A percentile compares a stretch with the other conserved stretches of the same genome.
phyloP scores from a whole-genome alignment of 1,140 invertebrate genomes.

The Pachyrhynchus sulphureomaculatus region DNA sequence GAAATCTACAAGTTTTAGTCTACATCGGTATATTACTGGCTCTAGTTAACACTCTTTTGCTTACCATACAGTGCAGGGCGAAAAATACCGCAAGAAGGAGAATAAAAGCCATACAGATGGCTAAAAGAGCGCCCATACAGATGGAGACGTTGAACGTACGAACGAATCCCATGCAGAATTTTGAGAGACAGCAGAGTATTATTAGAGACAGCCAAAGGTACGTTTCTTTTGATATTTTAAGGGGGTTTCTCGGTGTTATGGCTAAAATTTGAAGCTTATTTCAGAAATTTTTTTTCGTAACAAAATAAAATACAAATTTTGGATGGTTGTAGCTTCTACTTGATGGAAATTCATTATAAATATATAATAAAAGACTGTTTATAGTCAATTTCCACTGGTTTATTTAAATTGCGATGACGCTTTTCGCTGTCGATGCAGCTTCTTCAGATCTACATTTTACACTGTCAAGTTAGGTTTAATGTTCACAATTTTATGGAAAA shows the following conservation, averaged over 20 bases:
- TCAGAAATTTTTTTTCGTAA: no score
- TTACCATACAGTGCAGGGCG: slow-evolving; percentile 63
- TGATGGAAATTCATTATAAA: no score
- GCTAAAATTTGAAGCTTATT: no score
- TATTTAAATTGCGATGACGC: no score
- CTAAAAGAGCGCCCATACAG: slow-evolving; percentile 44
- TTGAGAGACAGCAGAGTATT: slow-evolving; percentile 33
- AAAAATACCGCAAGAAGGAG: slow-evolving; percentile 56
- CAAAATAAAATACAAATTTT: no score
- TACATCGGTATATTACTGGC: slow-evolving; percentile 62
- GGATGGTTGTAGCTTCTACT: no score
- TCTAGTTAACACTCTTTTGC: slow-evolving; percentile 59
- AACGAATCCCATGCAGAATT: slow-evolving; percentile 22
- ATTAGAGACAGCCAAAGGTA: slow-evolving; percentile 33
- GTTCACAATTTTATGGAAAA: no score
- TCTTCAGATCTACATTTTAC: no score
- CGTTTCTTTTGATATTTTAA: not conserved
- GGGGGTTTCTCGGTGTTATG: not conserved
- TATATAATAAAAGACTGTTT: no score
- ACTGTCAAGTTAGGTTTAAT: not conserved
- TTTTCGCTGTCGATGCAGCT: no score
- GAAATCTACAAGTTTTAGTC: slow-evolving; percentile 62
- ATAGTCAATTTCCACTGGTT: no score
- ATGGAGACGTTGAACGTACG: slow-evolving; percentile 38
- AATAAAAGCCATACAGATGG: slow-evolving; percentile 41